A percentile compares a stretch with the other conserved stretches of the same genome.
Conservation (phyloP, 2,888 invertebrate species). For the Rhagium mordax region DNA sequence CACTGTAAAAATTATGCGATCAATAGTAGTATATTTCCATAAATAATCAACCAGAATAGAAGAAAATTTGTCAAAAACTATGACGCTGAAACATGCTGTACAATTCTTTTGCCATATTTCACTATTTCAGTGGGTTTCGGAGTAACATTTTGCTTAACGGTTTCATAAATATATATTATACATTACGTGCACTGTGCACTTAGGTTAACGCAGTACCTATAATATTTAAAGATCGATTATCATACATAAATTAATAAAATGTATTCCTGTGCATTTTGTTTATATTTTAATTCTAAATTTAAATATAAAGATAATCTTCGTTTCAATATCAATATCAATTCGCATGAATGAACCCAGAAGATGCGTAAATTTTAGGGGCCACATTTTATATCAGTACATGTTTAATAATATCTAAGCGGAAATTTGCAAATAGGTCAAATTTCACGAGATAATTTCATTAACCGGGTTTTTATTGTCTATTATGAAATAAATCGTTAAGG, state of each 20-base stretch:
- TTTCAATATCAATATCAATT: background rate
- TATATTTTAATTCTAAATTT: background rate
- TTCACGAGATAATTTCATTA: constrained; percentile 39
- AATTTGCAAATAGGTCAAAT: constrained; percentile 41
- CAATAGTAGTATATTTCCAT: too few relatives aligned
- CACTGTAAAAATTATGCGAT: too few relatives aligned
- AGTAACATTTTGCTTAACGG: too few relatives aligned
- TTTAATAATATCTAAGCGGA: constrained; percentile 27
- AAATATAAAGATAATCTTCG: background rate
- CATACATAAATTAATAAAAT: background rate
- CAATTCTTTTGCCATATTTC: too few relatives aligned
- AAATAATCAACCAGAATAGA: too few relatives aligned
- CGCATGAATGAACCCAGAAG: background rate
- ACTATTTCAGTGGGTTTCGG: too few relatives aligned
- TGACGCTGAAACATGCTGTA: too few relatives aligned
- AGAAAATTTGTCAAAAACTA: too few relatives aligned
- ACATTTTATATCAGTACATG: constrained; percentile 15
- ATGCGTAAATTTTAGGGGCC: constrained; percentile 13
- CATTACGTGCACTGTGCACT: too few relatives aligned
- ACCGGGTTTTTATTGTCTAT: constrained; percentile 33
- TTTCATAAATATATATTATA: too few relatives aligned
- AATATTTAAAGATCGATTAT: too few relatives aligned
- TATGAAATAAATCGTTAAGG: constrained; percentile 10
- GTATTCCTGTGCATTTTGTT: background rate
- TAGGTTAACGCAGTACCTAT: too few relatives aligned